phyloP scores from a whole-genome alignment of 2,888 invertebrate genomes.

The Mycogona germanica region DNA sequence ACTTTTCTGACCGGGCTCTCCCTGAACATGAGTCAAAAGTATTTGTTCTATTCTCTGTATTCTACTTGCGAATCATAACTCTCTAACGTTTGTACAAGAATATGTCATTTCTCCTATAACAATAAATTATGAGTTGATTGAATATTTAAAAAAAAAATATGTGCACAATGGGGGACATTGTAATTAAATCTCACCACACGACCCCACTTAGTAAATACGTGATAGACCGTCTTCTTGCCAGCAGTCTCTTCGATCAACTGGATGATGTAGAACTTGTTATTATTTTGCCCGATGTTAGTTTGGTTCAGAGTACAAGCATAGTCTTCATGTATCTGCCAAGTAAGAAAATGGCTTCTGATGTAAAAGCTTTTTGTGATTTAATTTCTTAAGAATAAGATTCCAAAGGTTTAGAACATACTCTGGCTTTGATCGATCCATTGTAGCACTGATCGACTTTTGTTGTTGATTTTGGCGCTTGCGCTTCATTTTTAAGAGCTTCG shows the following conservation, averaged over 20 bases:
- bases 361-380: no score
- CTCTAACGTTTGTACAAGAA: no score
- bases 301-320: slow-evolving; percentile 40
- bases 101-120: no score
- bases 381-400: no score
- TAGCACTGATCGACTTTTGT: not conserved
- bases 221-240: slow-evolving; percentile 12
- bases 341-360: not conserved
- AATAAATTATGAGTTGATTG: no score
- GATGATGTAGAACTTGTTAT: slow-evolving; percentile 39
- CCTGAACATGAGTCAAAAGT: slow-evolving; percentile 12
- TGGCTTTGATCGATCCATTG: not conserved
- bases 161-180: no score
- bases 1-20: slow-evolving; percentile 11
- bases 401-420: no score
- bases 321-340: slow-evolving; percentile 28
- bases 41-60: no score
- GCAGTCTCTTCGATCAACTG: slow-evolving; percentile 33
- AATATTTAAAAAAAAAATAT: no score
- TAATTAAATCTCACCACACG: slow-evolving; percentile 37
- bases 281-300: slow-evolving; percentile 38
- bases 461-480: not conserved
- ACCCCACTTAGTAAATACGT: slow-evolving; percentile 35
- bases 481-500: slow-evolving; percentile 6
- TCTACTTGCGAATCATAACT: no score